Conservation (phyloP, 2,113 vertebrate genomes). For the Eudyptes chrysolophus region DNA sequence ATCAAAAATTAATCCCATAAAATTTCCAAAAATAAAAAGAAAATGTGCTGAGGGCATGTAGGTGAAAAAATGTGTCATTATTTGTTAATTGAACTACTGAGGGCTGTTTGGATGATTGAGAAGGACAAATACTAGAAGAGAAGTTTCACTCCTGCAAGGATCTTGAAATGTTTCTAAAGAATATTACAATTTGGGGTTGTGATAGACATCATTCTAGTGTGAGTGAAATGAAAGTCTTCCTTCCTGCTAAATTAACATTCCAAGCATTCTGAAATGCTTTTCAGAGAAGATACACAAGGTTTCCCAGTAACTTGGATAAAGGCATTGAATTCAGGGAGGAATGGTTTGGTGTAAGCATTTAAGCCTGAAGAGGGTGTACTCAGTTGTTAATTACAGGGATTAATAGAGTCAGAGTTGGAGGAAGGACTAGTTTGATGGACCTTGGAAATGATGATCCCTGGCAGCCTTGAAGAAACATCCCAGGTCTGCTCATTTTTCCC, state of each 20-base stretch:
- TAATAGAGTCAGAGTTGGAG: neutral
- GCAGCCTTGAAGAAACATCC: neutral
- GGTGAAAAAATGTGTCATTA: neutral
- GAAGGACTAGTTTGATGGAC: neutral
- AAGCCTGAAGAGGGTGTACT: neutral
- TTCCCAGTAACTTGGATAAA: neutral
- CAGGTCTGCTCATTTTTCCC: neutral
- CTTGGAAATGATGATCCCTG: neutral
- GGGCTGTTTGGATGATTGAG: neutral
- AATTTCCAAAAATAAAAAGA: neutral
- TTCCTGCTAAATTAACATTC: neutral
- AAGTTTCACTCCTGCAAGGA: neutral
- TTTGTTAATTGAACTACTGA: neutral
- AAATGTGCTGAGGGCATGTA: neutral
- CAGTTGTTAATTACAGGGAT: neutral
- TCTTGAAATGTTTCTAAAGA: neutral
- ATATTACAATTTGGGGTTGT: neutral
- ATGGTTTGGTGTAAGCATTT: neutral
- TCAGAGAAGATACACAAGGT: neutral
- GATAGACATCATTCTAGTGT: neutral
- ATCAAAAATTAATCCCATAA: constrained; percentile 3
- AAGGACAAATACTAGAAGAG: neutral
- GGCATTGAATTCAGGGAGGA: neutral
- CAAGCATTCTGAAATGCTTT: neutral
- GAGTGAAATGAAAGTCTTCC: neutral